These are phyloP conservation scores for Drosophila pseudotalamancana DNA, from an alignment of 2,888 invertebrate genomes.

Conservation along the genomic window DNA sequence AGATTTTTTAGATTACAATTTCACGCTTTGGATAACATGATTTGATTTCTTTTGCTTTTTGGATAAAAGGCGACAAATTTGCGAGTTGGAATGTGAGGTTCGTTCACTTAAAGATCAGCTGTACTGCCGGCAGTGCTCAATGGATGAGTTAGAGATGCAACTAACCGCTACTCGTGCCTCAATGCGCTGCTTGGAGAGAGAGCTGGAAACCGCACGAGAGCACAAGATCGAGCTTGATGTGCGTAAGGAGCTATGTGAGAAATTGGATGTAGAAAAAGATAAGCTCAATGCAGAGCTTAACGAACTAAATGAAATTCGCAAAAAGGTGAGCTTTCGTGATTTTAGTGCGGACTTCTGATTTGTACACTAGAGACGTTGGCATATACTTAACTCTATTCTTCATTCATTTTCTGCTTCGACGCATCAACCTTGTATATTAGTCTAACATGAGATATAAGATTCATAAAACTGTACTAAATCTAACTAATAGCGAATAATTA, in stretches of 20 bases:
- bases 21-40: neutral
- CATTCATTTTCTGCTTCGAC: neutral
- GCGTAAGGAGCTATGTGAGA: conserved; percentile 87
- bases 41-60: too few relatives aligned
- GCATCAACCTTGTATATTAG: conserved; percentile 4
- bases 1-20: neutral
- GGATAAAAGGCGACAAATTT: conserved; percentile 83
- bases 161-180: conserved; percentile 86
- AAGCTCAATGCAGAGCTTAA: conserved; percentile 86
- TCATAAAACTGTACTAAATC: too few relatives aligned
- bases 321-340: conserved; percentile 63
- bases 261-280: conserved; percentile 89
- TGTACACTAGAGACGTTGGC: neutral
- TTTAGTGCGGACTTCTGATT: neutral
- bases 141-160: conserved; percentile 85
- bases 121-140: conserved; percentile 85
- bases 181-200: conserved; percentile 86
- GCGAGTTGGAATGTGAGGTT: conserved; percentile 86
- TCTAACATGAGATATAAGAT: conserved; percentile 14
- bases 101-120: conserved; percentile 88
- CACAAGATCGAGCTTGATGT: conserved; percentile 87
- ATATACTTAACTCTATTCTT: neutral
- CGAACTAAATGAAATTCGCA: conserved; percentile 84
- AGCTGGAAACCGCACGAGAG: conserved; percentile 87
- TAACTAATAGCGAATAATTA: neutral